Evolutionary conservation across 2,113 vertebrate species (phyloP).

Genomic region (Chinchilla lanigera): DNA sequence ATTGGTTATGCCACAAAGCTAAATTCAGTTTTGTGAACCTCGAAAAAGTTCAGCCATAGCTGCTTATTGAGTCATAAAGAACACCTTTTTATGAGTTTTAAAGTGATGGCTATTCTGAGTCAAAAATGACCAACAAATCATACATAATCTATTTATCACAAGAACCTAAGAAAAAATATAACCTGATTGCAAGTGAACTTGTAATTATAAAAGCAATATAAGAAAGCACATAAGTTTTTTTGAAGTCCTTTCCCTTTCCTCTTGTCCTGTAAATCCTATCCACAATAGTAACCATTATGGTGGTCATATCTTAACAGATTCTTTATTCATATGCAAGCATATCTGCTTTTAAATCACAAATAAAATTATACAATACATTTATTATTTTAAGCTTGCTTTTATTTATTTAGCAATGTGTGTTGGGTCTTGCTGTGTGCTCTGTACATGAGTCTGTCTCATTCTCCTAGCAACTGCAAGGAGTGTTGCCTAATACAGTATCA

Average conservation of each 20-base stretch:
- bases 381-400: neutral
- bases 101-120: conserved; percentile 27
- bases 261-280: neutral
- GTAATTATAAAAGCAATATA: neutral
- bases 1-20: neutral
- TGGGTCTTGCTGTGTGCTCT: neutral
- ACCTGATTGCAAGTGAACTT: neutral
- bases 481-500: neutral
- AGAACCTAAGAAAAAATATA: conserved; percentile 5
- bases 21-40: neutral
- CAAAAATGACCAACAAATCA: neutral
- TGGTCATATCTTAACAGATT: neutral
- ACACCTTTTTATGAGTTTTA: neutral
- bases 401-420: neutral
- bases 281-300: neutral
- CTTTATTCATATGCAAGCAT: conserved; percentile 6
- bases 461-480: neutral
- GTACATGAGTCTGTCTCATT: neutral
- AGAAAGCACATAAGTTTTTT: neutral
- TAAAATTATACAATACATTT: neutral
- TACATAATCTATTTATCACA: neutral
- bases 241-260: neutral
- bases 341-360: conserved; percentile 57
- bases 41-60: neutral
- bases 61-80: neutral